Evolutionary conservation across 2,888 invertebrate genomes (phyloP).

Genomic region (Calameuta idolon): DNA sequence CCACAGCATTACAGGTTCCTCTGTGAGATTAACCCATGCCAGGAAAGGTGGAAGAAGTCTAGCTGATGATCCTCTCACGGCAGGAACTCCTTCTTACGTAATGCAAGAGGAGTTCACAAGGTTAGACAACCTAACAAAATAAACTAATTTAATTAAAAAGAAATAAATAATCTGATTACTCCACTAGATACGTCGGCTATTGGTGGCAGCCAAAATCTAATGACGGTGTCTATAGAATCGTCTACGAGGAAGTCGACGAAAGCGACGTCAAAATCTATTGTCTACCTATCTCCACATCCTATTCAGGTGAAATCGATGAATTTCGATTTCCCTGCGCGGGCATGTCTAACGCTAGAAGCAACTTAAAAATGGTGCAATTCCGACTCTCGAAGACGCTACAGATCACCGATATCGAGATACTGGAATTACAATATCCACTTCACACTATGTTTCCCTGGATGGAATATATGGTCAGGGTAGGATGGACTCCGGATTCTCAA

Average conservation of each 20-base stretch:
- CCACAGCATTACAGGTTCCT: constrained; percentile 75
- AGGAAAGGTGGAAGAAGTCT: constrained; percentile 77
- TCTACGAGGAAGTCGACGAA: constrained; percentile 90
- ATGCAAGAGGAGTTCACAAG: constrained; percentile 94
- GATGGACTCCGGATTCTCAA: constrained; percentile 93
- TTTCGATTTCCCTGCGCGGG: constrained; percentile 91
- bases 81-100: constrained; percentile 97
- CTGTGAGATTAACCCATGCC: constrained; percentile 78
- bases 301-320: constrained; percentile 85
- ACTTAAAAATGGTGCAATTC: constrained; percentile 87
- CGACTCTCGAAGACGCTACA: constrained; percentile 75
- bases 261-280: constrained; percentile 92
- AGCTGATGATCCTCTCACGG: constrained; percentile 86
- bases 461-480: constrained; percentile 95
- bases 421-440: constrained; percentile 82
- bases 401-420: constrained; percentile 80
- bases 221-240: constrained; percentile 83
- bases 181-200: constrained; percentile 84
- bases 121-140: constrained; percentile 32
- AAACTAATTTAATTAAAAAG: background rate
- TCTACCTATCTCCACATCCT: constrained; percentile 85
- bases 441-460: constrained; percentile 89
- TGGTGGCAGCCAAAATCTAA: constrained; percentile 95
- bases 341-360: constrained; percentile 90
- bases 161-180: background rate